Evolutionary conservation across 2,113 vertebrate species (phyloP), one percentile per base, ranked within the genome.

Genomic region (Alethe diademata): DNA sequence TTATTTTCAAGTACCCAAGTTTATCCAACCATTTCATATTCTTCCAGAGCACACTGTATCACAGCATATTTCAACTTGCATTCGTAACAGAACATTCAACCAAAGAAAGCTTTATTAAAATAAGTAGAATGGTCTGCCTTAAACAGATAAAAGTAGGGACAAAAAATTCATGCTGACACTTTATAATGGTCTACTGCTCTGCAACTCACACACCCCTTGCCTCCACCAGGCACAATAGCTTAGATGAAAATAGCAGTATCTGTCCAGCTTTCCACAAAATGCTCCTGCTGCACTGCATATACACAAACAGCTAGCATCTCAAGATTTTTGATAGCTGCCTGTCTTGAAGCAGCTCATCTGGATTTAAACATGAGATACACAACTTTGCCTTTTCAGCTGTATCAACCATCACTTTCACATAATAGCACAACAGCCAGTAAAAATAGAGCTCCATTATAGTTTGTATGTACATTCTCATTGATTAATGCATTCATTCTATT

Each of bases 1-100:
- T 94, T 86, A 88, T 91, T 88, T 95, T 71, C 14, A 61, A 87
- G 82, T 31, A 42, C 28, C 71, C 80, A 93, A 47, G 81, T 86
- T 92, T 90, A 91, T 75, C 86, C 92, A 96, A 88, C 69, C 79
- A 93, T 92, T 97, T 95, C 62, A 90, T 95, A 93, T 95, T 90
- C 80, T 93, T 82, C 62, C 54, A 75, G 47, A 87, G 84, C 58
- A 96, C 86, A 76, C 45, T 61, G 38, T 61, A 93, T 72, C 93
- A 79, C 26, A 95, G 86, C 9, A 5, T 76, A 86, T 93, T 82
- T 93, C 89, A 92, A 64, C 51, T 50, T 58, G 38, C 38, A 86
- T 94, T 92, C 87, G 43, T 38, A 93, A 50, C 24, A 72, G 40
- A 86, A 88, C 23, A 54, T 60, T 89, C 74, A 85, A 38, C 43